Conservation (phyloP, 2,113 vertebrate genomes). For the Neodontobutis hainanensis region DNA sequence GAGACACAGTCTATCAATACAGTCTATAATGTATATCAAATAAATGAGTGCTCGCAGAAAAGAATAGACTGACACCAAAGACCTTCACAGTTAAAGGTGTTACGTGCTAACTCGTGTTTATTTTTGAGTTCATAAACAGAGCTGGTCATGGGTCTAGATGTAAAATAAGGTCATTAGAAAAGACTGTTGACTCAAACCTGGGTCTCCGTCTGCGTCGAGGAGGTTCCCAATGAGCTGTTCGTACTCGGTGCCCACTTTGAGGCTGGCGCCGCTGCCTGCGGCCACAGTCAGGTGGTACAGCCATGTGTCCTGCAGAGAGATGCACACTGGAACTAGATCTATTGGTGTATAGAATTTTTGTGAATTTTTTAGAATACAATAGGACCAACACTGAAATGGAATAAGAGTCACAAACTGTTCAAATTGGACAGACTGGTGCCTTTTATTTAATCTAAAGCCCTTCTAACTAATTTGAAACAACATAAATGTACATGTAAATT, state of each 20-base stretch:
- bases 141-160: neutral
- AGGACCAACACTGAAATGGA: no score
- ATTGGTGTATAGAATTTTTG: neutral
- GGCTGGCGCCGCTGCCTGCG: slow-evolving; percentile 79
- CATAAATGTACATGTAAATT: no score
- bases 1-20: no score
- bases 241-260: slow-evolving; percentile 84
- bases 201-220: slow-evolving; percentile 85
- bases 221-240: slow-evolving; percentile 87
- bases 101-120: neutral
- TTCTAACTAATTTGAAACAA: no score
- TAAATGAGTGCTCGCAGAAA: neutral
- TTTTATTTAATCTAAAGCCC: no score
- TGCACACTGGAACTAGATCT: neutral
- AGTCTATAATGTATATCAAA: no score
- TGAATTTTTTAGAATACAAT: no score
- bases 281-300: slow-evolving; percentile 87
- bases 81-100: neutral
- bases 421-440: no score
- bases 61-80: neutral
- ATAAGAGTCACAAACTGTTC: no score
- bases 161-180: neutral
- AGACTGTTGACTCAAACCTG: slow-evolving; percentile 73
- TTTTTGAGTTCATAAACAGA: neutral
- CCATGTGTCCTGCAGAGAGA: slow-evolving; percentile 83